Percentiles rank a stretch among this genome's conserved stretches.
Conservation (phyloP, 2,888 invertebrate genomes). For the Erannis defoliaria region DNA sequence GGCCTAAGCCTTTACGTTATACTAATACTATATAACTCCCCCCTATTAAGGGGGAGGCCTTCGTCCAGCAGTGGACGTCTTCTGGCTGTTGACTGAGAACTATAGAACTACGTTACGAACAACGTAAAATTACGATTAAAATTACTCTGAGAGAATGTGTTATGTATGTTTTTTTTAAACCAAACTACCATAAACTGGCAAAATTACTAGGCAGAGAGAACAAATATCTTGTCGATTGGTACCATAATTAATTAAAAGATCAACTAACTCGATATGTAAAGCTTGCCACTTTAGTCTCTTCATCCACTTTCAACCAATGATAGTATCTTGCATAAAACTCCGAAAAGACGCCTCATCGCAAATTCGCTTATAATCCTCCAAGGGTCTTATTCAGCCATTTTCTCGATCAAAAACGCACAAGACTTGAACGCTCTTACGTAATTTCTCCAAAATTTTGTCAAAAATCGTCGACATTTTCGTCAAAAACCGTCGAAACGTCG, state of each 20-base stretch:
- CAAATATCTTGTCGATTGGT: not conserved
- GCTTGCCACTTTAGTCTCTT: not conserved
- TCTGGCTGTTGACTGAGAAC: too few species aligned
- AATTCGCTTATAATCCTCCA: conserved; percentile 42
- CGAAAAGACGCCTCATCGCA: conserved; percentile 28
- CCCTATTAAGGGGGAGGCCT: too few species aligned
- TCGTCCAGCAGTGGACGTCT: too few species aligned
- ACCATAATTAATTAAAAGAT: not conserved
- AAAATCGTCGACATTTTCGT: conserved; percentile 39
- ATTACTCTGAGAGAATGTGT: too few species aligned
- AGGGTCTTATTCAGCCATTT: conserved; percentile 33
- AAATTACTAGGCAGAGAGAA: too few species aligned
- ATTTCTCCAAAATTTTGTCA: conserved; percentile 54
- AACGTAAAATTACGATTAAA: too few species aligned
- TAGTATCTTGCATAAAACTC: conserved; percentile 8
- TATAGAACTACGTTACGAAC: too few species aligned
- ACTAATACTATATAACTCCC: too few species aligned
- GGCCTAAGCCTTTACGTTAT: too few species aligned
- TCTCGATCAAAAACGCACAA: conserved; percentile 46
- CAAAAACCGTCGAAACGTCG: conserved; percentile 51
- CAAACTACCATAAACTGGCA: too few species aligned
- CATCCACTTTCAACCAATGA: not conserved
- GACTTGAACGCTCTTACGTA: conserved; percentile 43
- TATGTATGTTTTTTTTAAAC: too few species aligned
- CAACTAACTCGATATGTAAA: conserved; percentile 6